Evolutionary conservation across 2,113 vertebrate species (phyloP), one percentile per base, ranked within the genome.

Genomic region (Typhlomys cinereus): DNA sequence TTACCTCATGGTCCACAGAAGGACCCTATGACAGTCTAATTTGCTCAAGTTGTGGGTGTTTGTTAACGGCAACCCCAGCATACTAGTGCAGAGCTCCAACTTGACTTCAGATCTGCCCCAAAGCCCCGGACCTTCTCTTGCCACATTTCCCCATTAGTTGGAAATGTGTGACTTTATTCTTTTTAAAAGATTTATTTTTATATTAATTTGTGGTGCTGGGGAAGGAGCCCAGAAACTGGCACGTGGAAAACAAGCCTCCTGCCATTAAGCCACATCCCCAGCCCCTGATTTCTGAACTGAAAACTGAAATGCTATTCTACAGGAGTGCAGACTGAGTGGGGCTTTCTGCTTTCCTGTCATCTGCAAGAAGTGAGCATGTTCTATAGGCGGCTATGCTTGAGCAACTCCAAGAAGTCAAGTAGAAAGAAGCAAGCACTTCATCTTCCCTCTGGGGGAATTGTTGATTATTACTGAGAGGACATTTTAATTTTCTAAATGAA

Each of bases 401-500:
- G 50, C 54, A 29, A 44, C 75, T 93, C 84, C 44, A 83, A 52
- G 88, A 57, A 75, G 75, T 78, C 59, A 50, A 39, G 64, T 44
- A 39, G 48, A 25, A 91, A 66, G 85, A 82, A 62, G 70, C 34
- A 85, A 94, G 86, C 62, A 74, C 79, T 71, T 88, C 74, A 71
- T 85, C 75, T 94, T 92, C 79, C 46, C 81, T 84, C 79, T 88
- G 83, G 44, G n/a, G 46, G 88, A 91, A 92, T 74, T 78, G 84
- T 78, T 90, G 94, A 93, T 93, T 86, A 61, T 85, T 85, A 94
- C 76, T 85, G 91, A 85, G 67, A 90, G 94, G 93, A 89, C 71
- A 81, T 94, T 92, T 93, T 80, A 44, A 92, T 95, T 88, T 91
- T n/a, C n/a, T n/a, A n/a, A n/a, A n/a, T n/a, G n/a, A n/a, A n/a